Evolutionary conservation across 2,888 invertebrate species (phyloP).

Genomic region (Crematogaster levior): DNA sequence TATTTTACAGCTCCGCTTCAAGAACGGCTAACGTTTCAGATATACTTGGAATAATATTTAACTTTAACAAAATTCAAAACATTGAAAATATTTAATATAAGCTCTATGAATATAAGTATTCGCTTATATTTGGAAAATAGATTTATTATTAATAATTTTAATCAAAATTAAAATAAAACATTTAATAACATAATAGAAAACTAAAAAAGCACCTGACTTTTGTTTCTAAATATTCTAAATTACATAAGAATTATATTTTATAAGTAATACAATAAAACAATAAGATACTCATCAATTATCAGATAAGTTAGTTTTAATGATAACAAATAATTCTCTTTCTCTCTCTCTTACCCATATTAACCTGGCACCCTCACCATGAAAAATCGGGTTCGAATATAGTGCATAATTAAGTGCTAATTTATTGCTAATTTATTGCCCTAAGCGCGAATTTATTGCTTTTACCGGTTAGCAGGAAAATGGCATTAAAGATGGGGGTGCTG

Average conservation of each 20-base stretch:
- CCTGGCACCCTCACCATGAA: too few species aligned
- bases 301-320: not conserved
- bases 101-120: not conserved
- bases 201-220: not conserved
- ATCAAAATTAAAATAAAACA: not conserved
- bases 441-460: too few species aligned
- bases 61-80: not conserved
- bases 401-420: too few species aligned
- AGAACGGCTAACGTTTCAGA: not conserved
- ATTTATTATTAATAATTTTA: not conserved
- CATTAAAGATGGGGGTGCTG: too few species aligned
- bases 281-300: not conserved
- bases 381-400: too few species aligned
- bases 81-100: too few species aligned
- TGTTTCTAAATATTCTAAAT: not conserved
- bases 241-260: not conserved
- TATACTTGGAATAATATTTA: not conserved
- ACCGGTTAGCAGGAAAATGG: too few species aligned
- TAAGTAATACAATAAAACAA: not conserved
- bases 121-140: not conserved
- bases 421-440: too few species aligned
- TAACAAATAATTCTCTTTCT: not conserved
- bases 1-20: not conserved
- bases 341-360: too few species aligned
- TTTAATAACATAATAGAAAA: not conserved